phyloP scores from a whole-genome alignment of 1,140 invertebrate genomes.

The Cyrtorhinus lividipennis region DNA sequence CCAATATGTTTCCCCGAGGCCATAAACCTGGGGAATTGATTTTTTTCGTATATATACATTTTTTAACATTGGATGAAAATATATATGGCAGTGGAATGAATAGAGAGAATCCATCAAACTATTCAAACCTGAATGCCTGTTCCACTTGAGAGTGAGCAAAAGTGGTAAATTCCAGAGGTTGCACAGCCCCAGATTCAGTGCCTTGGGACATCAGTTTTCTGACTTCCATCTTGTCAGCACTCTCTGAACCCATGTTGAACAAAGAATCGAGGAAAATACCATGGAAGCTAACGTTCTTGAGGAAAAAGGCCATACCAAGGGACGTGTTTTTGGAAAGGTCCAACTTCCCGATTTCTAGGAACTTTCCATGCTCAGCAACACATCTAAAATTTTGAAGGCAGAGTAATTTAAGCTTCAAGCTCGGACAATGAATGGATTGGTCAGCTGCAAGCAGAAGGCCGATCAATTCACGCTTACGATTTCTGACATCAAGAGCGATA shows the following conservation, averaged over 20 bases:
- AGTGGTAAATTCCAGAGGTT: constrained; percentile 64
- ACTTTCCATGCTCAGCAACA: constrained; percentile 75
- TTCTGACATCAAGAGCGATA: too few species aligned
- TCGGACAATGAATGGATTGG: too few species aligned
- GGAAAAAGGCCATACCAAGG: constrained; percentile 79
- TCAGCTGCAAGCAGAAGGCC: too few species aligned
- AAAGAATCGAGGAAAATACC: constrained; percentile 87
- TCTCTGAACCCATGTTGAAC: constrained; percentile 53
- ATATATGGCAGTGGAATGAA: not conserved
- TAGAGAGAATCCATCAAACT: too few species aligned
- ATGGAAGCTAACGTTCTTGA: constrained; percentile 93
- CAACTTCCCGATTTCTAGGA: constrained; percentile 94
- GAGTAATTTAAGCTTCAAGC: too few species aligned
- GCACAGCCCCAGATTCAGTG: constrained; percentile 67
- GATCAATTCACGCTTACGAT: too few species aligned
- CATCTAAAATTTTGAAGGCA: too few species aligned
- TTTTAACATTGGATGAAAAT: too few species aligned
- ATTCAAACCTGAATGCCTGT: constrained; percentile 59
- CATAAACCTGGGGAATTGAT: too few species aligned
- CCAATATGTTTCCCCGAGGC: constrained; percentile 92
- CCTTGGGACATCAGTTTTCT: constrained; percentile 60
- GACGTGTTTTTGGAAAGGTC: constrained; percentile 82
- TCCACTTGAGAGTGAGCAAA: constrained; percentile 77
- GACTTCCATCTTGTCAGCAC: constrained; percentile 55
- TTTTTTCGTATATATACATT: too few species aligned